These are phyloP conservation scores for Brachyopa scutellaris DNA, from an alignment of 2,888 invertebrate genomes.

Conservation along the genomic window DNA sequence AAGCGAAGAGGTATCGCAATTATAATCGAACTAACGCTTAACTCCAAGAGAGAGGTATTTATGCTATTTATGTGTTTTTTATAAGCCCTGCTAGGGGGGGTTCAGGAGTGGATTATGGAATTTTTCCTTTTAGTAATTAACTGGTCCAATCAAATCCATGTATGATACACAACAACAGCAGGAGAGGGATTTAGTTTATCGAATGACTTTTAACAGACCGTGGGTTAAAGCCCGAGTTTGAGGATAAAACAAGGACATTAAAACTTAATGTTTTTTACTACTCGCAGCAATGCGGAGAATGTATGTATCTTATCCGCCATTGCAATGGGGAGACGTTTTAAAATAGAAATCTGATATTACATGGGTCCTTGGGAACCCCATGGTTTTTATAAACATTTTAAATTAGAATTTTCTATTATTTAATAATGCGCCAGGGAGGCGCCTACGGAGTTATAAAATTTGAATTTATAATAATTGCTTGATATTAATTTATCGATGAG, in stretches of 20 bases:
- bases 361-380: no score
- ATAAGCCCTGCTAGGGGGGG: conserved; percentile 20
- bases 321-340: background rate
- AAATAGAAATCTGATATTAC: no score
- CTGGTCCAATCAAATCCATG: conserved; percentile 46
- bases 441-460: no score
- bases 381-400: no score
- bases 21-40: conserved; percentile 52
- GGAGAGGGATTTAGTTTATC: conserved; percentile 8
- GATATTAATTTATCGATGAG: no score
- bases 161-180: background rate
- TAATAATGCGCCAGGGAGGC: no score
- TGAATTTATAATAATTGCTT: no score
- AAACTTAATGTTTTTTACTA: background rate
- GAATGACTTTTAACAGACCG: background rate
- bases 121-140: conserved; percentile 51
- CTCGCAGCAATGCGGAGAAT: no score
- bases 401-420: no score
- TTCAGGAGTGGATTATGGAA: conserved; percentile 44
- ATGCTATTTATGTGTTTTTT: conserved; percentile 19
- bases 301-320: no score
- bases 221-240: background rate
- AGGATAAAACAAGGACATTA: background rate
- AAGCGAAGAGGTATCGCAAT: conserved; percentile 40
- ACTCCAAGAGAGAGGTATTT: background rate